phyloP scores from a whole-genome alignment of 2,113 vertebrate species.

The Oreocharis arfaki region DNA sequence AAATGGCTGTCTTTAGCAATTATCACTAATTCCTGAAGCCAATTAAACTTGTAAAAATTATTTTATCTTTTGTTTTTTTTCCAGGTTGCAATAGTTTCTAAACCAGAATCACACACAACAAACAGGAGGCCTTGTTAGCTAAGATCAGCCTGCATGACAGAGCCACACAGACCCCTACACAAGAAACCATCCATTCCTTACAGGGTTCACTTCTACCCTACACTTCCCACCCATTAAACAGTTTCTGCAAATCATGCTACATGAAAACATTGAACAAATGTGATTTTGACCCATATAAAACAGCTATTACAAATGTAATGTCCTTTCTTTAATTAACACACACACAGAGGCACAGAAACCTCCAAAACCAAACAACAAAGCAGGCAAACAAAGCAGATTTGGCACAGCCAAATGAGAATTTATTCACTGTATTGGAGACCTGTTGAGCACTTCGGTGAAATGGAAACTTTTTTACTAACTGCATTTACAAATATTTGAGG shows the following conservation, averaged over 20 bases:
- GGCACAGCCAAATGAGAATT: background rate
- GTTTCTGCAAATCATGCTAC: background rate
- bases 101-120: background rate
- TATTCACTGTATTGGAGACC: background rate
- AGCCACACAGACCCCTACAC: background rate
- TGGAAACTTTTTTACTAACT: background rate
- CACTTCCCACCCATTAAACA: background rate
- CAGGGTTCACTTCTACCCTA: background rate
- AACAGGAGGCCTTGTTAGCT: background rate
- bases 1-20: background rate
- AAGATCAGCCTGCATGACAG: background rate
- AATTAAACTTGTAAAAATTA: background rate
- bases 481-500: background rate
- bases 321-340: background rate
- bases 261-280: background rate
- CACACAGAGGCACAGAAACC: fast-evolving
- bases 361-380: background rate
- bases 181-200: background rate
- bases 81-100: background rate
- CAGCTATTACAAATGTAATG: background rate
- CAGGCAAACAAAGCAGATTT: background rate
- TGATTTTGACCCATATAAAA: background rate
- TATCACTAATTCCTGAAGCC: background rate
- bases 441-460: background rate
- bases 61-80: background rate